Evolutionary conservation across 2,888 invertebrate genomes (phyloP), one percentile per base, ranked within the genome.

Genomic region (Calameuta idolon): DNA sequence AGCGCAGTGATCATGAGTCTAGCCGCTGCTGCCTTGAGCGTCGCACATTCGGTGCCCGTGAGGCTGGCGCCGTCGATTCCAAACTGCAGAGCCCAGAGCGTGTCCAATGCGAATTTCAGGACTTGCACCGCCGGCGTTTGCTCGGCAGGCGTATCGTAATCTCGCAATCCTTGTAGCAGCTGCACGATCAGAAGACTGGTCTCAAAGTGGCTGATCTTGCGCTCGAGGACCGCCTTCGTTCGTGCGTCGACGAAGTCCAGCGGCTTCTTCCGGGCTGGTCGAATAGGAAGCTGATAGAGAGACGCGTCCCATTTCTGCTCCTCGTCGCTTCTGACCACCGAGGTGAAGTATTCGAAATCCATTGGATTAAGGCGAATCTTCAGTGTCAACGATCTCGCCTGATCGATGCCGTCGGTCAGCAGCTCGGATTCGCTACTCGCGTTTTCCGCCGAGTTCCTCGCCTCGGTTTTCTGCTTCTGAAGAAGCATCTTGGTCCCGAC

Each of bases 261-360:
- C 0, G 93, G 92, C 77, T 92, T 92, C 83, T 93, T 93, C 12
- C 89, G 88, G 78, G 90, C 92, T 9, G 92, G 88, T 9, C 92
- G 92, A 0, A 91, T 85, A 76, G 91, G 89, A 0, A 92, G 86
- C n/a, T 93, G 92, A 75, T 92, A 92, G 0, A 92, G 86, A 1
- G 83, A 82, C 3, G 91, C 91, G 75, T 90, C 91, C 77, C 92
- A 90, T 12, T 92, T 92, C 1, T 92, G 82, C 78, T 93, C 92
- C 80, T 92, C 92, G 77, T 92, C 92, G 83, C 92, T 92, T 11
- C 92, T 83, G 0, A 93, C 90, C 1, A 92, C 92, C 0, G 93
- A 93, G 75, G 94, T 93, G 87, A 94, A 94, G 86, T 94, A 94
- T 79, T 94, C 93, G 86, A 94, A 94, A 86, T 94, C 94, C 90